Base-by-base conservation (phyloP, 23 tunicate species). In the Botrylloides violaceus region DNA sequence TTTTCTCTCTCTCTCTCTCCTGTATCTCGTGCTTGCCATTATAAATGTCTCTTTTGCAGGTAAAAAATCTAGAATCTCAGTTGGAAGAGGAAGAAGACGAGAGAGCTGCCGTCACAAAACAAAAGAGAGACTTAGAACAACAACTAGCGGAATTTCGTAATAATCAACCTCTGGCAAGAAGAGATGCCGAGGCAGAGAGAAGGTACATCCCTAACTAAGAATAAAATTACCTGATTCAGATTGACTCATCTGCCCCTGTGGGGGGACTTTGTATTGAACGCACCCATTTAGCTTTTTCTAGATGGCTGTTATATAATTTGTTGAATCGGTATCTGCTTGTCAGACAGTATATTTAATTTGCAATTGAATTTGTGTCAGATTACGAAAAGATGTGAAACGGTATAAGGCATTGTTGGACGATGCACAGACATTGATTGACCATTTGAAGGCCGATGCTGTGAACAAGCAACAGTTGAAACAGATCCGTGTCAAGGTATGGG, bases 341-440 rank as follows among this genome's bases (percentile, higher is more conserved):
- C n/a, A n/a, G n/a, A n/a, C n/a, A n/a, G n/a, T n/a, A n/a, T n/a
- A n/a, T 49, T 20, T 49, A 0, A 49, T 19, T 49, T 49, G 20
- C n/a, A n/a, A n/a, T n/a, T n/a, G n/a, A n/a, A n/a, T n/a, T n/a
- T n/a, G n/a, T n/a, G n/a, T n/a, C 58, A 57, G 84, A 61, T 30
- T 82, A 33, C 36, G 96, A 1, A 56, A 68, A 58, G 86, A 80
- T 70, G 43, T 84, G 70, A 84, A 92, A 66, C 86, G 98, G 59
- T 92, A 92, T 80, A 85, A 85, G 66, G 87, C 93, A 3, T 76
- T 92, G 6, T 80, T 92, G 26, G 80, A 76, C 65, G 98, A 92
- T 81, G 93, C 98, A 26, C 98, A 92, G 70, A 76, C 87, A 48
- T 71, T 80, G 83, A 80, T 92, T 37, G 98, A 92, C 30, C 92